Evolutionary conservation across 1,140 invertebrate species (phyloP).

Genomic region (Pseudomyrmex sp.): DNA sequence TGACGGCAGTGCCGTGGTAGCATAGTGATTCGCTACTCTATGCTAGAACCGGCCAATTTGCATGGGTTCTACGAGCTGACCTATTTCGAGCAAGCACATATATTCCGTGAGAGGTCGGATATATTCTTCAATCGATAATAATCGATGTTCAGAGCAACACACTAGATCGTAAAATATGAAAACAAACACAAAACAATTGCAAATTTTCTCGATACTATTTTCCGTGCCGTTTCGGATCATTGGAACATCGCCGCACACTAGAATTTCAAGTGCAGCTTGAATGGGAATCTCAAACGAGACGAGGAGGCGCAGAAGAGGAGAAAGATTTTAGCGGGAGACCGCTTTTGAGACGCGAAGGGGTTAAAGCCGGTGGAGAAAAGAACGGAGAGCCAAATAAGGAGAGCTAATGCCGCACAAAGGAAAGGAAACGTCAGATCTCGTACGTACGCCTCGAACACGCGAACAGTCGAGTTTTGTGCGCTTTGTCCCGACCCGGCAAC

Average conservation of each 20-base stretch:
- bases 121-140: neutral
- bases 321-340: neutral
- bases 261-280: slow-evolving; percentile 24
- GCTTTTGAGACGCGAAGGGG: slow-evolving; percentile 41
- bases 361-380: slow-evolving; percentile 53
- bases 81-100: slow-evolving; percentile 26
- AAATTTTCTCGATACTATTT: too few species aligned
- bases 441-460: slow-evolving; percentile 49
- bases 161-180: neutral
- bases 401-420: slow-evolving; percentile 75
- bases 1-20: slow-evolving; percentile 47
- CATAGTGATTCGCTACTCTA: slow-evolving; percentile 1
- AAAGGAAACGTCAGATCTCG: slow-evolving; percentile 78
- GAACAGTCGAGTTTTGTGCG: slow-evolving; percentile 62
- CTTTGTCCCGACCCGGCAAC: slow-evolving; percentile 57
- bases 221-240: too few species aligned
- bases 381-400: slow-evolving; percentile 77
- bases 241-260: neutral
- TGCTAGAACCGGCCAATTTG: slow-evolving; percentile 41
- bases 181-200: neutral
- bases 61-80: slow-evolving; percentile 39
- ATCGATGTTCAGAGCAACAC: neutral
- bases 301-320: neutral
- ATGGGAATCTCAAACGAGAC: slow-evolving; percentile 2
- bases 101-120: neutral